phyloP scores from a whole-genome alignment of 2,113 vertebrate genomes.

The Colaptes auratus region DNA sequence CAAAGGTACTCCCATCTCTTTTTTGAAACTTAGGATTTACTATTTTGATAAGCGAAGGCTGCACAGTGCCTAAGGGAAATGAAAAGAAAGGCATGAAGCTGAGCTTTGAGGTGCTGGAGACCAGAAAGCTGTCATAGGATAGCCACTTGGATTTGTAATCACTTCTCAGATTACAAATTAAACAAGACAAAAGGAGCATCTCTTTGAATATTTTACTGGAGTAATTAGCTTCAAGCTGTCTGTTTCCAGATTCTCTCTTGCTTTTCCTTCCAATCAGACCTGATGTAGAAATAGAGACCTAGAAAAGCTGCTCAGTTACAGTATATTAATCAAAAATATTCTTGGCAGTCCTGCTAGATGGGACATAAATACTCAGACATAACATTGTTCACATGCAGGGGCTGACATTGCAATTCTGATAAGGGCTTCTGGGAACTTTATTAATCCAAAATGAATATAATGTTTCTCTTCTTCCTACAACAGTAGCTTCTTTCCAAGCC shows the following conservation, averaged over 20 bases:
- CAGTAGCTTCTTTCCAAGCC: neutral
- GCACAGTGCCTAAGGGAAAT: neutral
- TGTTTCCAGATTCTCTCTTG: neutral
- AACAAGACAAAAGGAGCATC: neutral
- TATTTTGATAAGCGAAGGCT: neutral
- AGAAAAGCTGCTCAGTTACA: neutral
- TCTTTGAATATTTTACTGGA: neutral
- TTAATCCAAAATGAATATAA: neutral
- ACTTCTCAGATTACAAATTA: neutral
- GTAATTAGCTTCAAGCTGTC: neutral
- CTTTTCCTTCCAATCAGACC: neutral
- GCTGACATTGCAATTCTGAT: neutral
- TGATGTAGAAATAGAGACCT: neutral
- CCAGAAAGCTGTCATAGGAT: neutral
- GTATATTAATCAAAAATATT: neutral
- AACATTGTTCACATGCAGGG: neutral
- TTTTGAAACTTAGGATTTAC: neutral
- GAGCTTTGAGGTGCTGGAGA: neutral
- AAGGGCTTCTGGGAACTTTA: neutral
- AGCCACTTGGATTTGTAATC: neutral
- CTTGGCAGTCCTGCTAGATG: neutral
- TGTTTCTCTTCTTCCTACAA: neutral
- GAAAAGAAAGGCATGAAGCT: neutral
- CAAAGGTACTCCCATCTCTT: neutral
- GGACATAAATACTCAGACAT: neutral